Evolutionary conservation across 1,140 invertebrate species (phyloP).

Genomic region (Pomacea maculata): DNA sequence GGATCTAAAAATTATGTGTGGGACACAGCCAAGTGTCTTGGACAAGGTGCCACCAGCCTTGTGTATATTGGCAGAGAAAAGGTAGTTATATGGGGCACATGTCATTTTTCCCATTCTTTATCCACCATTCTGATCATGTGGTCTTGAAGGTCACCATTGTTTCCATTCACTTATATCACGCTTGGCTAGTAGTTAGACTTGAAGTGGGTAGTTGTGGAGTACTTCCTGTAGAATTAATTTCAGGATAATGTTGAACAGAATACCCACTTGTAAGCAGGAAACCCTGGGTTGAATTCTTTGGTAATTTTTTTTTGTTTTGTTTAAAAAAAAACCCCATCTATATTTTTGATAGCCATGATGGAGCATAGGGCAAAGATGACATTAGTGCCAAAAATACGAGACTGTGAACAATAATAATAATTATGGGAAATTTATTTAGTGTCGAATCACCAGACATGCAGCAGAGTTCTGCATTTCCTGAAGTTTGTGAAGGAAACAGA

Average conservation of each 20-base stretch:
- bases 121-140: not conserved
- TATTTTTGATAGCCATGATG: too few species aligned
- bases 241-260: not conserved
- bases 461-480: too few species aligned
- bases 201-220: not conserved
- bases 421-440: too few species aligned
- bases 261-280: too few species aligned
- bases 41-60: slow-evolving; percentile 93
- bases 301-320: too few species aligned
- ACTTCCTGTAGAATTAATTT: not conserved
- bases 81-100: slow-evolving; percentile 44
- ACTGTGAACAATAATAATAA: too few species aligned
- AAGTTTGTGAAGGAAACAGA: too few species aligned
- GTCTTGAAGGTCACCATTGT: not conserved
- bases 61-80: slow-evolving; percentile 95
- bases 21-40: slow-evolving; percentile 94
- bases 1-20: slow-evolving; percentile 67
- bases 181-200: not conserved
- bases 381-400: too few species aligned
- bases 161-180: not conserved
- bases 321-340: too few species aligned
- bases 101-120: not conserved
- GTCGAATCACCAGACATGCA: too few species aligned
- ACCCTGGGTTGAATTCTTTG: too few species aligned
- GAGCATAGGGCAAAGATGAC: too few species aligned